These are phyloP conservation scores for Onychomys leucogaster DNA, from an alignment of 2,797 vertebrate species.

Conservation along the genomic window DNA sequence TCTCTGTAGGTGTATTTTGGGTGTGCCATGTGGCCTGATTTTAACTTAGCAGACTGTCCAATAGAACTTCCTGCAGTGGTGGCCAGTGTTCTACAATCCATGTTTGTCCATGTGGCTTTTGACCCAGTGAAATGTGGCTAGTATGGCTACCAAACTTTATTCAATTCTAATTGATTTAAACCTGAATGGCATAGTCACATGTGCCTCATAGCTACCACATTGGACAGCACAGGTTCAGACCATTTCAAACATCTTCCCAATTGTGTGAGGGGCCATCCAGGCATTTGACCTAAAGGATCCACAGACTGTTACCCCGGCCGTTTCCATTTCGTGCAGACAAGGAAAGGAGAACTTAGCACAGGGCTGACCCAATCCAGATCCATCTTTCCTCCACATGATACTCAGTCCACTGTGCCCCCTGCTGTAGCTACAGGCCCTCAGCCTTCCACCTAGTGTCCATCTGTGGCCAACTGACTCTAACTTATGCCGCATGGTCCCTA, in stretches of 20 bases:
- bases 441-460: background rate
- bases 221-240: background rate
- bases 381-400: background rate
- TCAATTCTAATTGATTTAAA: slow-evolving; percentile 27
- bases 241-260: background rate
- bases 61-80: background rate
- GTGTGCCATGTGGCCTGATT: background rate
- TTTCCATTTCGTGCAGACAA: background rate
- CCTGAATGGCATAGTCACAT: background rate
- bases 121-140: background rate
- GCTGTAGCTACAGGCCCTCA: background rate
- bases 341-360: background rate
- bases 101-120: background rate
- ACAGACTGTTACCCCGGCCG: background rate
- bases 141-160: background rate
- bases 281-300: background rate
- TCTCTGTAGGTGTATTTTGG: background rate
- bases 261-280: background rate
- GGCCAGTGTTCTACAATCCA: background rate
- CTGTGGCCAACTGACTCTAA: background rate
- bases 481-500: background rate
- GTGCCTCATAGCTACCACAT: background rate
- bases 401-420: background rate
- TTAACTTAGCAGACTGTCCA: background rate
- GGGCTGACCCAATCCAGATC: background rate